Percentiles rank a stretch among this genome's conserved stretches.
Evolutionary conservation across 2,888 invertebrate species (phyloP).

Genomic region (Zhengitettix transpicula): DNA sequence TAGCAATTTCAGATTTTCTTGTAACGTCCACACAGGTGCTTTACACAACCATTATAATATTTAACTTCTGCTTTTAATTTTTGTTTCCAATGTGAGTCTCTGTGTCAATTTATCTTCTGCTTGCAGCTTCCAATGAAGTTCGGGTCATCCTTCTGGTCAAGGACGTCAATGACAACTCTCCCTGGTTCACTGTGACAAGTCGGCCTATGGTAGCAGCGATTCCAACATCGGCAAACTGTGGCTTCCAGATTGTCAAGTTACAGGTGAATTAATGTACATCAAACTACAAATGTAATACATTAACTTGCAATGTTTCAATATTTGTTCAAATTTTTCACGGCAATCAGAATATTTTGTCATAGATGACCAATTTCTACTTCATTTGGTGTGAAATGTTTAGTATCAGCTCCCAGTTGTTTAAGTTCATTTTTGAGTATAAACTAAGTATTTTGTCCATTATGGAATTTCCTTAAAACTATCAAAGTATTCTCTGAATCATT

Average conservation of each 20-base stretch:
- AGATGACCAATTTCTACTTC: too few species aligned
- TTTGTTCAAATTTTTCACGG: neutral
- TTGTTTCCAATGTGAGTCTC: too few species aligned
- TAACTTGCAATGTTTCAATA: neutral
- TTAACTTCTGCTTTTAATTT: neutral
- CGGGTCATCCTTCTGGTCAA: conserved; percentile 59
- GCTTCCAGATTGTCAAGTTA: conserved; percentile 60
- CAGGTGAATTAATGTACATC: conserved; percentile 41
- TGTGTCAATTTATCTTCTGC: conserved; percentile 25
- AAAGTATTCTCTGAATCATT: too few species aligned
- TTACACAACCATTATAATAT: neutral
- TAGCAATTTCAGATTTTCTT: too few species aligned
- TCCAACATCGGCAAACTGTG: conserved; percentile 64
- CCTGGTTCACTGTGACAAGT: conserved; percentile 56
- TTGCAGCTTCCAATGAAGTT: conserved; percentile 47
- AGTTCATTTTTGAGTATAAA: too few species aligned
- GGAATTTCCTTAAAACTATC: too few species aligned
- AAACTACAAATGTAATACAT: neutral
- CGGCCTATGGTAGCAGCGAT: conserved; percentile 69
- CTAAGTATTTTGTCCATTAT: too few species aligned
- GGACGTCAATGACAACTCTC: conserved; percentile 71
- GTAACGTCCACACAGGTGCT: too few species aligned
- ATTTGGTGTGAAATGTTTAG: too few species aligned
- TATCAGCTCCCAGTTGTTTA: too few species aligned
- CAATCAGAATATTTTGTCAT: neutral